A percentile compares a stretch with the other conserved stretches of the same genome.
These are phyloP conservation scores for Hypercompe scribonia DNA, from an alignment of 2,888 invertebrate species.

Conservation along the genomic window DNA sequence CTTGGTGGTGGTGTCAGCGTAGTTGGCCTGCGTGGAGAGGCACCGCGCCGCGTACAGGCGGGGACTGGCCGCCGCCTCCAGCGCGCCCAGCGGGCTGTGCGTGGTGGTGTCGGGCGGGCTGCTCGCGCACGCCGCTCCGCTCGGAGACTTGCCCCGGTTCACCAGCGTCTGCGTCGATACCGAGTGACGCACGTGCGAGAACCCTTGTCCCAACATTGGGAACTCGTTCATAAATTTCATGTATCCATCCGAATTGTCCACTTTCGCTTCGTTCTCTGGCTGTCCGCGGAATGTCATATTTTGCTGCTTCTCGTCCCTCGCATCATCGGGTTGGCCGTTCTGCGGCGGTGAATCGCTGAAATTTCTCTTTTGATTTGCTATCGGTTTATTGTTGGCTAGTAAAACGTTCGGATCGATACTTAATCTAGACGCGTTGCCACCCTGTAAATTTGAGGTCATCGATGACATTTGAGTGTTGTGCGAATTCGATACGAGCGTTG, in stretches of 20 bases:
- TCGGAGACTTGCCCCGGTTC: conserved; percentile 52
- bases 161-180: conserved; percentile 92
- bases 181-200: conserved; percentile 85
- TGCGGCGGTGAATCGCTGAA: conserved; percentile 55
- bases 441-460: conserved; percentile 60
- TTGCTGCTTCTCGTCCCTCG: conserved; percentile 44
- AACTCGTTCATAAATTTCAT: conserved; percentile 63
- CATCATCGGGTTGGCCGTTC: conserved; percentile 37
- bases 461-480: conserved; percentile 76
- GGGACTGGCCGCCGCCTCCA: conserved; percentile 64
- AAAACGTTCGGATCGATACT: conserved; percentile 88
- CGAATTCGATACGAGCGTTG: conserved; percentile 91
- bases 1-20: conserved; percentile 81
- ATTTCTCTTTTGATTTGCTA: conserved; percentile 57
- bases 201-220: conserved; percentile 31
- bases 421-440: conserved; percentile 76
- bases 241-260: conserved; percentile 58
- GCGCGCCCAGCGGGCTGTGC: conserved; percentile 91
- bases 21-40: conserved; percentile 58
- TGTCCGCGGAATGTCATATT: conserved; percentile 16
- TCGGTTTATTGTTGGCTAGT: conserved; percentile 71
- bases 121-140: conserved; percentile 33
- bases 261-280: conserved; percentile 41
- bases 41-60: conserved; percentile 50
- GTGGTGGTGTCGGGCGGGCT: conserved; percentile 94